A percentile compares a stretch with the other conserved stretches of the same genome.
phyloP scores from a whole-genome alignment of 2,113 vertebrate genomes.

The Percina caprodes region DNA sequence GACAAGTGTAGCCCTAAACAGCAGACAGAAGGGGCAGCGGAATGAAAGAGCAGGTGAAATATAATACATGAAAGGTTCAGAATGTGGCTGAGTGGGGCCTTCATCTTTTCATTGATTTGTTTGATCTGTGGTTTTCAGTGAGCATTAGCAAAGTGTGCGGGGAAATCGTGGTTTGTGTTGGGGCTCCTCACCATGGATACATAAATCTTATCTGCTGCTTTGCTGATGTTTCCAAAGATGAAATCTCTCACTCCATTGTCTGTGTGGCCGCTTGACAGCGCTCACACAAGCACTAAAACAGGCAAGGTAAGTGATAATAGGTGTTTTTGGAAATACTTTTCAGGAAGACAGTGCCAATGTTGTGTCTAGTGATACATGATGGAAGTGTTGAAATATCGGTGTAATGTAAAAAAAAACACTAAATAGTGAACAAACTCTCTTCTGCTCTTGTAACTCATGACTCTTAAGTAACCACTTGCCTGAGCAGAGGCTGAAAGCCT shows the following conservation, averaged over 20 bases:
- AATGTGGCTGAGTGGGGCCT: constrained; percentile 54
- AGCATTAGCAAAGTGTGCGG: not conserved
- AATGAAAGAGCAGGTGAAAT: constrained; percentile 2
- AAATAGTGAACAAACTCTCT: not conserved
- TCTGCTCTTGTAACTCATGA: not conserved
- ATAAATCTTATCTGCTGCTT: constrained; percentile 58
- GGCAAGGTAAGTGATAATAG: not conserved
- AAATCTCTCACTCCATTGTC: constrained; percentile 51
- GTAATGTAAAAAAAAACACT: constrained; percentile 16
- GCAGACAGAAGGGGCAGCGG: not conserved
- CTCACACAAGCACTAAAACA: not conserved
- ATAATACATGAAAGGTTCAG: constrained; percentile 41
- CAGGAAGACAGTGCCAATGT: not conserved
- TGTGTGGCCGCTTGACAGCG: constrained; percentile 5
- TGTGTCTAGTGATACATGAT: not conserved
- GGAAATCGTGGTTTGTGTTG: not conserved
- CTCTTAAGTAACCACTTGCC: not conserved
- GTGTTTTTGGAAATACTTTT: constrained; percentile 16
- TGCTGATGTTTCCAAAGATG: constrained; percentile 47
- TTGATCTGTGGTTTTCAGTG: constrained; percentile 45
- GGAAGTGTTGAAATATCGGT: not conserved
- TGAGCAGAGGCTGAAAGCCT: not conserved
- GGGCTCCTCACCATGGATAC: constrained; percentile 64
- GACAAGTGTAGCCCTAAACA: not conserved
- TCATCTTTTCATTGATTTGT: constrained; percentile 70